Conservation (phyloP, 2,113 vertebrate species). For the Delphinapterus leucas region DNA sequence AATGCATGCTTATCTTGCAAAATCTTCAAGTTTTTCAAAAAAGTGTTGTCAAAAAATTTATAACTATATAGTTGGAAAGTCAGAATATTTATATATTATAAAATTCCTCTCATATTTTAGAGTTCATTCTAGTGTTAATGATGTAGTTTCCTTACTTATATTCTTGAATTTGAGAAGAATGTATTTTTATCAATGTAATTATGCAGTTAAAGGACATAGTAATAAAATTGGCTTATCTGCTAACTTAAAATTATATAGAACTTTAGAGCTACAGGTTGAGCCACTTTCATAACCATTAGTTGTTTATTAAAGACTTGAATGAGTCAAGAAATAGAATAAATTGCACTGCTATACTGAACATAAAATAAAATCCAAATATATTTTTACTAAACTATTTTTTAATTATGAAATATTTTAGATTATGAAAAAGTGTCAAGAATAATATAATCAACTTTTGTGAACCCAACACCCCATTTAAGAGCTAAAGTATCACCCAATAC, state of each 20-base stretch:
- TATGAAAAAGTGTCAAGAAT: background rate
- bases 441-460: background rate
- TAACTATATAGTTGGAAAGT: background rate
- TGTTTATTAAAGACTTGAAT: conserved; percentile 9
- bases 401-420: conserved; percentile 1
- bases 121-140: conserved; percentile 14
- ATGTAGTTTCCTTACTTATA: background rate
- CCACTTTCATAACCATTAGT: background rate
- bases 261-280: background rate
- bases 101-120: conserved; percentile 1
- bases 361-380: background rate
- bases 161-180: conserved; percentile 20
- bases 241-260: background rate
- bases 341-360: background rate
- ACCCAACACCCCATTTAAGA: background rate
- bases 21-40: background rate
- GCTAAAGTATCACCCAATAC: background rate
- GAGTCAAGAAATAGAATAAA: conserved; percentile 9
- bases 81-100: background rate
- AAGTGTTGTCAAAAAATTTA: background rate
- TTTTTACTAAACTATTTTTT: background rate
- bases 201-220: background rate
- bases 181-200: conserved; percentile 8
- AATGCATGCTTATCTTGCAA: background rate
- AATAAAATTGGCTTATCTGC: background rate